Percentiles rank a stretch among this genome's conserved stretches.
Evolutionary conservation across 2,888 invertebrate genomes (phyloP).

Genomic region (Prenolepis imparis): DNA sequence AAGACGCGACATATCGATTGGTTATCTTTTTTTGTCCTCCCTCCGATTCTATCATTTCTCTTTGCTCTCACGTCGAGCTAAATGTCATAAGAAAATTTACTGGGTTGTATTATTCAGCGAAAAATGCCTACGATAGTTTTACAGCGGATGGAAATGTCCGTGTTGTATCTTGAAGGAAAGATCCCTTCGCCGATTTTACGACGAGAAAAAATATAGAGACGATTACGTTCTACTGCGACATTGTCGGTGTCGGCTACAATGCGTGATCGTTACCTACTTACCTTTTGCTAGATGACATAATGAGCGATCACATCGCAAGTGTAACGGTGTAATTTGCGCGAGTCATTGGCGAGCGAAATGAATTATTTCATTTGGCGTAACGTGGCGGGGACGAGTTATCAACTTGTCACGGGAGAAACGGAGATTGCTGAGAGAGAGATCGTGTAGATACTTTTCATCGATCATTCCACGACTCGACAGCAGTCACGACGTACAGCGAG

Average conservation of each 20-base stretch:
- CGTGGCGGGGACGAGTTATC: background rate
- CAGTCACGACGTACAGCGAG: background rate
- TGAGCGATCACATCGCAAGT: background rate
- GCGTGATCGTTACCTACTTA: slow-evolving; percentile 33
- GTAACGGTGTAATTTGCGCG: slow-evolving; percentile 22
- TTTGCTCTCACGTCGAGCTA: background rate
- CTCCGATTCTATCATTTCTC: background rate
- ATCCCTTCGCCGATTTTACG: background rate
- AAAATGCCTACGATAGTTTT: slow-evolving; percentile 10
- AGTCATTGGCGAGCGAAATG: slow-evolving; percentile 29
- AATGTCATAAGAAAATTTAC: slow-evolving; percentile 30
- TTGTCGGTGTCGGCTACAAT: background rate
- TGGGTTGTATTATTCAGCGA: slow-evolving; percentile 6
- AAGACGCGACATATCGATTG: slow-evolving; percentile 30
- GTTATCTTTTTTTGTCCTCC: background rate
- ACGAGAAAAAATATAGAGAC: background rate
- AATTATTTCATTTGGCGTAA: slow-evolving; percentile 41
- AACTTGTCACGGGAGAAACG: background rate
- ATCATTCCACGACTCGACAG: background rate
- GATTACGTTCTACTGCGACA: background rate
- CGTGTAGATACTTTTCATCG: background rate
- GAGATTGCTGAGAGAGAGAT: background rate
- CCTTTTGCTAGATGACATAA: slow-evolving; percentile 32
- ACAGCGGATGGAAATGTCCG: slow-evolving; percentile 5
- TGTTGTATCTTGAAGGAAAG: slow-evolving; percentile 22